Base-by-base conservation (phyloP, 2,797 vertebrate species). In the Melanotaenia boesemani region DNA sequence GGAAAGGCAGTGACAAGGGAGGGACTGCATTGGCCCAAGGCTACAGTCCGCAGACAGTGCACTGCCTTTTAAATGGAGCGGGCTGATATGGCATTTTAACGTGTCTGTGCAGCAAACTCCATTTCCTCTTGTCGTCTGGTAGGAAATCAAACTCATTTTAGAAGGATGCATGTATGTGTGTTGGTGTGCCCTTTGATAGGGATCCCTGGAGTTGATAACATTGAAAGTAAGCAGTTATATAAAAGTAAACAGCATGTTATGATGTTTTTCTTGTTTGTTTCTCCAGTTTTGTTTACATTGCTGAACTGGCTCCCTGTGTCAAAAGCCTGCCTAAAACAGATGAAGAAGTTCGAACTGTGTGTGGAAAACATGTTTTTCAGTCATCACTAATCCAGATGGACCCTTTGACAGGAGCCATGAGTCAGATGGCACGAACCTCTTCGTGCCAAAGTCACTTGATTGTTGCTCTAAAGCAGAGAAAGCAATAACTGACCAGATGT, bases 401-500 rank as follows among this genome's bases (percentile, higher is more conserved):
- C 36, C 73, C 41, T 72, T 60, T 71, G 83, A 83, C 61, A 16
- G 72, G 52, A 8, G 56, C 60, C 76, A 74, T 72, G 80, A 83
- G 71, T 82, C 70, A 72, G 76, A 77, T 86, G 83, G 79, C 81
- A 76, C 52, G 10, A 73, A 64, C 70, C 37, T 55, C 65, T 61
- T 66, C 18, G 55, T 82, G 79, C 80, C 87, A 86, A 72, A 81
- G 81, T 90, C 78, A 77, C 80, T 80, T 86, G 78, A 86, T 77
- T 87, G 82, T 83, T 80, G 76, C 84, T 83, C 74, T 80, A 86
- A 89, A 79, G 73, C 76, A 58, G 24, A 62, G 48, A 80, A 85
- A 78, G 79, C 79, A 84, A 77, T 87, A 89, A 91, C 86, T 81
- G 82, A 83, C 87, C 93, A 93, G 90, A 92, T 93, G 90, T 86